Conservation (phyloP, 2,888 invertebrate genomes). For the Elegia similella region DNA sequence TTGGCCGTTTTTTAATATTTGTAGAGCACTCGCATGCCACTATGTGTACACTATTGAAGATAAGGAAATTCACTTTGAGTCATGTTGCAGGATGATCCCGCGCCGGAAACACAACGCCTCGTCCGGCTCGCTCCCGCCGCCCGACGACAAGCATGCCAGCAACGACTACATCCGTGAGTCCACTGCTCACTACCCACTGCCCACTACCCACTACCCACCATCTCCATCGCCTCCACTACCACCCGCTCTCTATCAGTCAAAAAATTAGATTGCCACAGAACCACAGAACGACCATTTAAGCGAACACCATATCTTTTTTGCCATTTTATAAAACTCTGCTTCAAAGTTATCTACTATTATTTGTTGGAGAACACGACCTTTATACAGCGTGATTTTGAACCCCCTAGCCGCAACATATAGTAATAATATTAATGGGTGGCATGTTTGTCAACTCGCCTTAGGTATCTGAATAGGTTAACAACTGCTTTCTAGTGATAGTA, state of each 20-base stretch:
- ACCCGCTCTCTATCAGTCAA: not conserved
- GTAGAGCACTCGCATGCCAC: not conserved
- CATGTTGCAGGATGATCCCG: conserved; percentile 65
- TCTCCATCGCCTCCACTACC: not conserved
- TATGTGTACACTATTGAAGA: not conserved
- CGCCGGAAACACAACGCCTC: conserved; percentile 74
- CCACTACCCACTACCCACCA: not conserved
- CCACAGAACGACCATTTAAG: too few species aligned
- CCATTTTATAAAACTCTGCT: too few species aligned
- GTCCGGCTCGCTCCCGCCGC: conserved; percentile 70
- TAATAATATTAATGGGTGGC: too few species aligned
- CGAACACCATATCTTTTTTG: too few species aligned
- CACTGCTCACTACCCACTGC: not conserved
- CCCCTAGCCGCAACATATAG: too few species aligned
- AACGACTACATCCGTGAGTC: conserved; percentile 74
- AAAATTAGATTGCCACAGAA: too few species aligned
- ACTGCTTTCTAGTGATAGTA: too few species aligned
- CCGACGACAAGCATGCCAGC: conserved; percentile 76
- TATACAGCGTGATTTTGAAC: too few species aligned
- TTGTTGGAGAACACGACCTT: too few species aligned
- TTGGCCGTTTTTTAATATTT: not conserved
- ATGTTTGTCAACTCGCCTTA: too few species aligned
- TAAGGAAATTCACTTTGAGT: not conserved
- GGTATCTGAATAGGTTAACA: too few species aligned
- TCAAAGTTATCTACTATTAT: too few species aligned